phyloP scores from a whole-genome alignment of 2,113 vertebrate species.

The Cacatua alba region DNA sequence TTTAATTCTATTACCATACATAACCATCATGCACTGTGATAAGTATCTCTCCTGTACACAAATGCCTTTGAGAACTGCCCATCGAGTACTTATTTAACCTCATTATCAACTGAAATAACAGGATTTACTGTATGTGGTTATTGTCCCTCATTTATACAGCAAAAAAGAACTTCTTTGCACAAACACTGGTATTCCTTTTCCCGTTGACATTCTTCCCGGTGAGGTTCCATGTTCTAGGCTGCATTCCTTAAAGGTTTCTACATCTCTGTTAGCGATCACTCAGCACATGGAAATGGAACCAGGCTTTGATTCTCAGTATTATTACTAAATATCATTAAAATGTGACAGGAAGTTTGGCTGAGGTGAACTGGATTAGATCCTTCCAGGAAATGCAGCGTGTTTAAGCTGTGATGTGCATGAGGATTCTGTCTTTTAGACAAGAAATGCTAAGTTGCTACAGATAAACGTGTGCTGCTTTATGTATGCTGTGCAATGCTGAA shows the following conservation, averaged over 20 bases:
- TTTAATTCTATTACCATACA: slow-evolving; percentile 58
- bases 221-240: not conserved
- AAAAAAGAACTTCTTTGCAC: slow-evolving; percentile 51
- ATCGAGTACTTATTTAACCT: slow-evolving; percentile 42
- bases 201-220: not conserved
- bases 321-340: not conserved
- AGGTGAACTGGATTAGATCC: not conserved
- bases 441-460: not conserved
- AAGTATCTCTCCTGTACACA: slow-evolving; percentile 52
- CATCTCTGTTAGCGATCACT: not conserved
- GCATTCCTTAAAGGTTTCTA: not conserved
- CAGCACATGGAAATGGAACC: rapidly evolving
- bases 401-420: not conserved
- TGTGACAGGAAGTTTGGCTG: not conserved
- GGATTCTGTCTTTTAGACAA: not conserved
- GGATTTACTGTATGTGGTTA: slow-evolving; percentile 33
- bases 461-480: not conserved
- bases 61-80: slow-evolving; percentile 38
- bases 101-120: slow-evolving; percentile 28
- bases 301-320: not conserved
- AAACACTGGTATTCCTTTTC: not conserved
- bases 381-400: not conserved
- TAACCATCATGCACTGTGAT: slow-evolving; percentile 47
- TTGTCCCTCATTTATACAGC: slow-evolving; percentile 22
- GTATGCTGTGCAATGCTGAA: not conserved